Evolutionary conservation across 2,888 invertebrate genomes (phyloP).

Genomic region (Tenthredo scrophulariae): DNA sequence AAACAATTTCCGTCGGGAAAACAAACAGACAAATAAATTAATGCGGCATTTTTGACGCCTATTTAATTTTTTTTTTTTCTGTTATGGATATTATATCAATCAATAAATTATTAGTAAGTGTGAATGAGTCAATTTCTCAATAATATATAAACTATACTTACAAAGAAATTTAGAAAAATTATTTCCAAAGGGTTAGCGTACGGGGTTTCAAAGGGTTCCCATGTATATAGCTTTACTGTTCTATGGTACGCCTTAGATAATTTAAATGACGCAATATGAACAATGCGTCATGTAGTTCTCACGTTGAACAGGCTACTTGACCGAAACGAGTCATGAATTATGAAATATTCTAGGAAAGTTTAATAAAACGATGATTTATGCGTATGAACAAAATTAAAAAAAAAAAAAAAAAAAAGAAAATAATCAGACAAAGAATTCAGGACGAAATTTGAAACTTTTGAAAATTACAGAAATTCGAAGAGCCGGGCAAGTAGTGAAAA

Average conservation of each 20-base stretch:
- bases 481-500: not conserved
- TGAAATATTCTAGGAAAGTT: constrained; percentile 39
- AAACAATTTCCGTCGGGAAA: not conserved
- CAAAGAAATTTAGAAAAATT: not conserved
- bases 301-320: constrained; percentile 39
- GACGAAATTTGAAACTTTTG: not conserved
- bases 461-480: not conserved
- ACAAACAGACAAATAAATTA: not conserved
- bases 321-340: constrained; percentile 43
- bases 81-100: too few relatives aligned
- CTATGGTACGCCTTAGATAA: constrained; percentile 12
- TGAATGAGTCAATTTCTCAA: too few relatives aligned
- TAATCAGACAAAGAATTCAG: not conserved
- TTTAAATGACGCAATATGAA: constrained; percentile 30
- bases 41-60: not conserved
- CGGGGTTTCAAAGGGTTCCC: not conserved
- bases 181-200: not conserved
- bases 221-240: constrained; percentile 1
- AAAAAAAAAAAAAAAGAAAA: not conserved
- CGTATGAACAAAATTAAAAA: not conserved
- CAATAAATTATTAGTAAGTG: too few relatives aligned
- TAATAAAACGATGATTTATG: not conserved
- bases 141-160: not conserved
- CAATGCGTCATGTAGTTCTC: constrained; percentile 38
- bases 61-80: not conserved